Conservation (phyloP, 2,113 vertebrate species). For the Echinops telfairi region DNA sequence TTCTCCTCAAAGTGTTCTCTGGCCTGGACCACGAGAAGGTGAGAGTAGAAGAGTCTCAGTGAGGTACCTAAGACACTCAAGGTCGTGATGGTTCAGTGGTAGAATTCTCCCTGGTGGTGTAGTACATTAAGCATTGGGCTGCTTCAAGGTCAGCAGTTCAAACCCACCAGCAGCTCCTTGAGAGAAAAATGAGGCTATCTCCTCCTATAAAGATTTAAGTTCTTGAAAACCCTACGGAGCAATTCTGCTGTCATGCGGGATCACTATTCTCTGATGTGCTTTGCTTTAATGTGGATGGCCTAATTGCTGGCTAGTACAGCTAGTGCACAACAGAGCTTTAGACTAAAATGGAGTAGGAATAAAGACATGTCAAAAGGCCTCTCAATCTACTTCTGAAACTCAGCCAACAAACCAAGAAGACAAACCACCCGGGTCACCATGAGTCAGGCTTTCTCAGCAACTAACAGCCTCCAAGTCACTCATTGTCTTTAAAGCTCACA, state of each 20-base stretch:
- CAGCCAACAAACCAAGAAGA: not conserved
- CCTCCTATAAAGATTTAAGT: no score
- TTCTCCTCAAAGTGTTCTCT: not conserved
- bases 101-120: not conserved
- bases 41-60: not conserved
- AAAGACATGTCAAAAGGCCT: not conserved
- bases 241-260: no score
- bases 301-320: not conserved
- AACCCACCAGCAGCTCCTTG: not conserved
- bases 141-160: no score
- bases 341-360: not conserved
- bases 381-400: not conserved
- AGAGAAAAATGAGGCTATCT: no score
- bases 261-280: no score
- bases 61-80: not conserved
- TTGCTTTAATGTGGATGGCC: not conserved
- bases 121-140: no score
- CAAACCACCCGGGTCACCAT: not conserved
- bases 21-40: not conserved
- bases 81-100: not conserved
- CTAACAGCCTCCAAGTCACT: not conserved
- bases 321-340: not conserved
- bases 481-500: fast-evolving
- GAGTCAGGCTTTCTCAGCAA: not conserved
- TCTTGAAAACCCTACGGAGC: no score